Conservation (phyloP, 2,888 invertebrate genomes). For the Andricus quercusramuli region DNA sequence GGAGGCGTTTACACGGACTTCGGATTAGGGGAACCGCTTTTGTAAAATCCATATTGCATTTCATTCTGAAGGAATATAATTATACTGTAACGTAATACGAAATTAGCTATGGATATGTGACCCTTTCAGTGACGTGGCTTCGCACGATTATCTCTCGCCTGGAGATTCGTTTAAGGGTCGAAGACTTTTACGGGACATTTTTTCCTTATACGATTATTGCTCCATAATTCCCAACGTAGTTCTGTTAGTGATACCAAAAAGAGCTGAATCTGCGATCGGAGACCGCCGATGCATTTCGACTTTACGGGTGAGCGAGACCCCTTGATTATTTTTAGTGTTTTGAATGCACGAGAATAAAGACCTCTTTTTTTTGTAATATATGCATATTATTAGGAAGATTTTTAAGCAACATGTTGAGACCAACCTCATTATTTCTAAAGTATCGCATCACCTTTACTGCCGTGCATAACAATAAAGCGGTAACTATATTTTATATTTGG, state of each 20-base stretch:
- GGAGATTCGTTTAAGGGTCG: conserved; percentile 47
- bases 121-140: conserved; percentile 42
- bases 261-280: conserved; percentile 3
- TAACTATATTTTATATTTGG: no score
- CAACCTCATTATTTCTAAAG: no score
- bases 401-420: background rate
- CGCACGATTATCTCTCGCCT: conserved; percentile 50
- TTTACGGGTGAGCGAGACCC: background rate
- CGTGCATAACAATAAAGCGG: no score
- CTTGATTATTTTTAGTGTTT: conserved; percentile 4
- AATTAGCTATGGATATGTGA: conserved; percentile 63
- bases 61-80: conserved; percentile 64
- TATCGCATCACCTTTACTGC: no score
- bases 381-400: background rate
- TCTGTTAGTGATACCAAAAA: conserved; percentile 41
- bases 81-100: conserved; percentile 70
- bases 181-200: conserved; percentile 37
- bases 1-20: conserved; percentile 42
- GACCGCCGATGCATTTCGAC: background rate
- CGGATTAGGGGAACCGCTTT: conserved; percentile 66
- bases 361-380: background rate
- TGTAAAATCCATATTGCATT: conserved; percentile 66
- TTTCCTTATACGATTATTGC: conserved; percentile 48
- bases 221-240: conserved; percentile 52
- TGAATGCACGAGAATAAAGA: background rate